Conservation (phyloP, 1,140 invertebrate species). For the Achatina immaculata region DNA sequence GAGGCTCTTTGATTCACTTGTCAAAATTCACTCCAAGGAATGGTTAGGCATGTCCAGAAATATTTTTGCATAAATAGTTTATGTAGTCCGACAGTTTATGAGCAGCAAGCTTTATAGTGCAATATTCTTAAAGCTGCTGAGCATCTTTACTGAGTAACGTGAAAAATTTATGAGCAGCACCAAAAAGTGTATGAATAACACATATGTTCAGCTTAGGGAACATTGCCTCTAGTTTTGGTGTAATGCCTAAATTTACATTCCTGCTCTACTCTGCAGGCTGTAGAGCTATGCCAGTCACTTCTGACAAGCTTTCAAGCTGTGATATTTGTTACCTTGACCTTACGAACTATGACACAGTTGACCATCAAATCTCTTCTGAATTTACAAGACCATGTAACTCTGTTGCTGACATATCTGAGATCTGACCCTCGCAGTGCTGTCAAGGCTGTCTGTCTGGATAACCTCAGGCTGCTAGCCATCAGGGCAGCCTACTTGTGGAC, state of each 20-base stretch:
- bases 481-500: conserved; percentile 85
- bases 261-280: conserved; percentile 73
- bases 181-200: too few species aligned
- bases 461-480: conserved; percentile 82
- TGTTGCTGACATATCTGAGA: conserved; percentile 75
- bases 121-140: too few species aligned
- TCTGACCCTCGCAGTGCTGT: conserved; percentile 80
- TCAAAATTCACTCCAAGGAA: too few species aligned
- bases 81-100: too few species aligned
- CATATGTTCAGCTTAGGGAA: too few species aligned
- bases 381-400: conserved; percentile 83
- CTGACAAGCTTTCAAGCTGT: conserved; percentile 86
- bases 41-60: too few species aligned
- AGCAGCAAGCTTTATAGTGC: too few species aligned
- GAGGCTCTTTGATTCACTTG: too few species aligned
- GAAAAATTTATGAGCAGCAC: too few species aligned
- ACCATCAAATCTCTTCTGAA: conserved; percentile 90
- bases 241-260: neutral
- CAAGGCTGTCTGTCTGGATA: conserved; percentile 81
- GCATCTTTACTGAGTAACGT: too few species aligned
- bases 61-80: too few species aligned
- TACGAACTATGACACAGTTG: conserved; percentile 89
- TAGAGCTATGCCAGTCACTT: conserved; percentile 84
- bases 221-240: neutral
- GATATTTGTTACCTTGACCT: conserved; percentile 85